These are phyloP conservation scores for Cariama cristata DNA, from an alignment of 2,113 vertebrate genomes.

Conservation along the genomic window DNA sequence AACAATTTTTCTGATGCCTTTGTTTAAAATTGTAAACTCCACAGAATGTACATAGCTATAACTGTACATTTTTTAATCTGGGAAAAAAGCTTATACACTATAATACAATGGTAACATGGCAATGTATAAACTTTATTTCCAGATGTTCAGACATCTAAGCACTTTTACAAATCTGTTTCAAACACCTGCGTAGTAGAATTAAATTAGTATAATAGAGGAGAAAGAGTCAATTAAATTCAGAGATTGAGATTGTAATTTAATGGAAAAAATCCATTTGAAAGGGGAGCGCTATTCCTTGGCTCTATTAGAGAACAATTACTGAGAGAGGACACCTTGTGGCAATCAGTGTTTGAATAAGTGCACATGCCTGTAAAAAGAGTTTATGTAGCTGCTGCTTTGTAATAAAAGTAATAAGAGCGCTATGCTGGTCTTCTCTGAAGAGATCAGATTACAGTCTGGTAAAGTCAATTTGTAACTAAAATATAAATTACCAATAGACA, in stretches of 20 bases:
- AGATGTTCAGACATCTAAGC: not conserved
- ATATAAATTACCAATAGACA: not conserved
- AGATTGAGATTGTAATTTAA: not conserved
- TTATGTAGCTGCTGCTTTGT: not conserved
- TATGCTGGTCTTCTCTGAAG: not conserved
- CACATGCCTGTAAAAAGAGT: not conserved
- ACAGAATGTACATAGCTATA: not conserved
- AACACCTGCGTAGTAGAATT: not conserved
- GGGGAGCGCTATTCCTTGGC: not conserved
- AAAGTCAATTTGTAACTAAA: not conserved
- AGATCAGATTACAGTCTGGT: not conserved
- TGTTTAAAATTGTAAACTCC: not conserved
- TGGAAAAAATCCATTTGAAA: not conserved
- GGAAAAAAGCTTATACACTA: accelerated
- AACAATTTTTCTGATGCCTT: not conserved
- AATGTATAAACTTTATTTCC: not conserved
- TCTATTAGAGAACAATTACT: not conserved
- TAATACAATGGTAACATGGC: not conserved
- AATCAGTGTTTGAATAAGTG: not conserved
- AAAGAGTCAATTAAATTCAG: not conserved
- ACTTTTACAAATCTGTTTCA: not conserved
- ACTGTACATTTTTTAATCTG: not conserved
- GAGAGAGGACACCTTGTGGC: not conserved
- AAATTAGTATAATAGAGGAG: not conserved
- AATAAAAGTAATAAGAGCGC: not conserved